A percentile compares a stretch with the other conserved stretches of the same genome.
phyloP scores from a whole-genome alignment of 2,797 vertebrate genomes.

The Pseudomugil tenellus region DNA sequence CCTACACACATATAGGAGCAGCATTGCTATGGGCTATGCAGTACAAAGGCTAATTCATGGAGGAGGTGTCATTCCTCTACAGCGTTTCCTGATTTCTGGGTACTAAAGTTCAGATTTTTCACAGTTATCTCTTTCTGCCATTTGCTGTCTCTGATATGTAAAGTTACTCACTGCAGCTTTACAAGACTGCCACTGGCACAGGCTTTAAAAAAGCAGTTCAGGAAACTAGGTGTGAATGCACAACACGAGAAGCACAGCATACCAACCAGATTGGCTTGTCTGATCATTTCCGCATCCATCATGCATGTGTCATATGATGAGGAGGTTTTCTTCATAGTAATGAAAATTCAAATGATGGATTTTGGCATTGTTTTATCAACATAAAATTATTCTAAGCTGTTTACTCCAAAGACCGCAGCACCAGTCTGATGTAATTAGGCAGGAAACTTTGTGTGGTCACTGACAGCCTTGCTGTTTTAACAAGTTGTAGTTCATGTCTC shows the following conservation, averaged over 20 bases:
- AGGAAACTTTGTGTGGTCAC: slow-evolving; percentile 19
- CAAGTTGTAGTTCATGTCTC: slow-evolving; percentile 20
- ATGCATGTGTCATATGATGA: slow-evolving; percentile 2
- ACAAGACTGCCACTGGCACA: neutral
- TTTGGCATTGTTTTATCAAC: slow-evolving; percentile 11
- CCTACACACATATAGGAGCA: slow-evolving; percentile 43
- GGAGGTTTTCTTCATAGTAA: neutral
- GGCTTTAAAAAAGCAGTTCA: slow-evolving; percentile 18
- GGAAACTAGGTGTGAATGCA: slow-evolving; percentile 2
- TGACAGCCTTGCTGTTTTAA: slow-evolving; percentile 22
- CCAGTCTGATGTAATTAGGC: slow-evolving; percentile 35
- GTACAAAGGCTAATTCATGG: slow-evolving; percentile 38
- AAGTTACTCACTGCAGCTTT: slow-evolving; percentile 19
- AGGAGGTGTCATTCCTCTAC: slow-evolving; percentile 30
- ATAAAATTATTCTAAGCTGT: slow-evolving; percentile 23
- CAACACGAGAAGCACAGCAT: neutral
- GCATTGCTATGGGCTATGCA: slow-evolving; percentile 26
- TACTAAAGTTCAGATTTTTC: slow-evolving; percentile 45
- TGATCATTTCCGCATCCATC: slow-evolving; percentile 2
- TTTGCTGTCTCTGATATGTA: slow-evolving; percentile 43
- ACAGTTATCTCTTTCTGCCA: slow-evolving; percentile 21
- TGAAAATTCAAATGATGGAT: slow-evolving; percentile 14
- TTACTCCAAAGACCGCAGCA: slow-evolving; percentile 43
- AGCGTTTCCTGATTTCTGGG: slow-evolving; percentile 33
- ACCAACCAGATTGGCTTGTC: neutral